Conservation (phyloP, 1,140 invertebrate genomes). For the Chionoecetes opilio region DNA sequence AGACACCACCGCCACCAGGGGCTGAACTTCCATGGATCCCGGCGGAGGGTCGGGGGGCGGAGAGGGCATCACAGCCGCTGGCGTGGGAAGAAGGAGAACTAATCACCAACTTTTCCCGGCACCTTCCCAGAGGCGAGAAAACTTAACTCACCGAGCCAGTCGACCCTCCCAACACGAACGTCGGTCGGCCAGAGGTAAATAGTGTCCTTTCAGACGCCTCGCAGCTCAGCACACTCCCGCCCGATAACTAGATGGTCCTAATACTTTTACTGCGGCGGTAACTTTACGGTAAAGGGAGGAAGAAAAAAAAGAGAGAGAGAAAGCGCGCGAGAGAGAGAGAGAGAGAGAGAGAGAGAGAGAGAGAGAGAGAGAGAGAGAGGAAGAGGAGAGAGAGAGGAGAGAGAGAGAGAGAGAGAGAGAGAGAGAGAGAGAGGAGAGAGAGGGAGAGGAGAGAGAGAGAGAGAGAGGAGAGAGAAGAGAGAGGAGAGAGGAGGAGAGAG, state of each 20-base stretch:
- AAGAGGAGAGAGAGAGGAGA: no score
- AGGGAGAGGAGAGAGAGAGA: neutral
- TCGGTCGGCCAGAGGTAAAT: conserved; percentile 27
- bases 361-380: neutral
- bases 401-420: no score
- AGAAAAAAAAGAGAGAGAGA: no score
- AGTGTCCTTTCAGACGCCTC: neutral
- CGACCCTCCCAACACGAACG: neutral
- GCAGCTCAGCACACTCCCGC: neutral
- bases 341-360: no score
- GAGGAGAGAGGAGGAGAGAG: no score
- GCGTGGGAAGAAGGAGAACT: conserved; percentile 4
- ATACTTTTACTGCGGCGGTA: conserved; percentile 14
- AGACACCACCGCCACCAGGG: conserved; percentile 13
- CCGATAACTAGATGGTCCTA: neutral
- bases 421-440: no score
- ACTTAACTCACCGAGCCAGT: conserved; percentile 1
- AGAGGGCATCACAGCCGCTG: neutral
- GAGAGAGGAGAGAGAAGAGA: no score
- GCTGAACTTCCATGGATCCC: neutral
- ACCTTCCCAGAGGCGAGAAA: neutral
- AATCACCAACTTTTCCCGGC: conserved; percentile 4
- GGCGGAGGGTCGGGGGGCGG: neutral
- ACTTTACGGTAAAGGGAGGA: neutral
- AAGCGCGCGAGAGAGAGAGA: no score